phyloP scores from a whole-genome alignment of 2,888 invertebrate species.

The Belgica antarctica region DNA sequence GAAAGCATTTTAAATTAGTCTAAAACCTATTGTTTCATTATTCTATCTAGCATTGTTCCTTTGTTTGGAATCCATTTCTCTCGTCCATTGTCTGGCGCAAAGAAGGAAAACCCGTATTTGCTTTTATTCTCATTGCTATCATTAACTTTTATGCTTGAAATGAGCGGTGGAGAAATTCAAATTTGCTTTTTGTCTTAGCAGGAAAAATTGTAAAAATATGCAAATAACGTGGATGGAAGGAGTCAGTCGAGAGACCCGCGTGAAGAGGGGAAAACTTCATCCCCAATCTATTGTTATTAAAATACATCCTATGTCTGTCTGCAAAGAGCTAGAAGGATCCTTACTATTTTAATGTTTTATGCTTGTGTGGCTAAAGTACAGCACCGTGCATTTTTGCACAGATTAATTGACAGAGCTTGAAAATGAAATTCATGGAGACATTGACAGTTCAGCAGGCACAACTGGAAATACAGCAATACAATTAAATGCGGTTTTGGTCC shows the following conservation, averaged over 20 bases:
- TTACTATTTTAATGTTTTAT: neutral
- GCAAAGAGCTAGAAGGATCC: neutral
- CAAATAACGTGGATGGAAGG: slow-evolving; percentile 16
- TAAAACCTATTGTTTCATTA: neutral
- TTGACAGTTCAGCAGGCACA: too few species aligned
- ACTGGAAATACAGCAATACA: too few species aligned
- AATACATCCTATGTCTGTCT: slow-evolving; percentile 20
- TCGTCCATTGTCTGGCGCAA: neutral
- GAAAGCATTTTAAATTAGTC: neutral
- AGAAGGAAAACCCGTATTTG: neutral
- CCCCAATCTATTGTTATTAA: slow-evolving; percentile 32
- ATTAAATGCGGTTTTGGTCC: too few species aligned
- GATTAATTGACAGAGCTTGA: too few species aligned
- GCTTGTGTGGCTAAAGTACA: neutral
- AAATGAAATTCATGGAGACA: too few species aligned
- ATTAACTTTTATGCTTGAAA: slow-evolving; percentile 39
- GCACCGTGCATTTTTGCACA: too few species aligned
- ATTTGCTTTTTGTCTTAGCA: neutral
- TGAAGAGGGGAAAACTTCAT: too few species aligned
- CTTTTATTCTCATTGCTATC: slow-evolving; percentile 37
- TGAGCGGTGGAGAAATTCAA: neutral
- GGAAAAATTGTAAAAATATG: slow-evolving; percentile 34
- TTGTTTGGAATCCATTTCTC: neutral
- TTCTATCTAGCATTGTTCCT: neutral
- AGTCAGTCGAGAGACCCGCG: neutral